Evolutionary conservation across 1,140 invertebrate species (phyloP).

Genomic region (Cepaea nemoralis): DNA sequence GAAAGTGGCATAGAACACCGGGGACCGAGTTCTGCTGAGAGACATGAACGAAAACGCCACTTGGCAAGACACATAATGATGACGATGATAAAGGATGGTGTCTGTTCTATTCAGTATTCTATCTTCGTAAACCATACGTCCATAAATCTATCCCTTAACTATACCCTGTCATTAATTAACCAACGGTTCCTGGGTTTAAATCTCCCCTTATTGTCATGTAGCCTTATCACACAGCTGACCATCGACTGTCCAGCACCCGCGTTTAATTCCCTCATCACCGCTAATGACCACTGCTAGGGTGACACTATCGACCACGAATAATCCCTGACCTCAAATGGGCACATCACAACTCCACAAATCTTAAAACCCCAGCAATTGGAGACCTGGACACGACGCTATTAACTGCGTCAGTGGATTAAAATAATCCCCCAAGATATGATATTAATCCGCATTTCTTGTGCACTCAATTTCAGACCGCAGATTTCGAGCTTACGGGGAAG

Average conservation of each 20-base stretch:
- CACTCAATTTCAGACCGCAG: neutral
- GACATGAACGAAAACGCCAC: no score
- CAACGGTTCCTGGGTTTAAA: neutral
- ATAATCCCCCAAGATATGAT: neutral
- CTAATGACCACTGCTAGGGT: neutral
- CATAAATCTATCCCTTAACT: no score
- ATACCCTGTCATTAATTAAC: no score
- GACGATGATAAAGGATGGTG: no score
- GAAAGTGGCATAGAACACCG: no score
- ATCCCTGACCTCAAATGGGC: neutral
- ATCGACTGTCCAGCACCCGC: no score
- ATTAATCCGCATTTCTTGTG: neutral
- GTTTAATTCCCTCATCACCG: neutral
- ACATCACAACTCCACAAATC: neutral
- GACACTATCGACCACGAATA: neutral
- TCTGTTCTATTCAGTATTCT: no score
- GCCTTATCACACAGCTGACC: no score
- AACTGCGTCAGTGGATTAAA: neutral
- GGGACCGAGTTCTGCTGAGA: no score
- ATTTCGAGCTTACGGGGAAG: neutral
- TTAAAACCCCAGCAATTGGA: neutral
- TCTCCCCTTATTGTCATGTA: no score
- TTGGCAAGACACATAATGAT: no score
- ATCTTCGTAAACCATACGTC: no score
- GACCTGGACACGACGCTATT: neutral